These are phyloP conservation scores for Caenorhabditis sp. DNA, from an alignment of 2,888 invertebrate species.

Conservation along the genomic window DNA sequence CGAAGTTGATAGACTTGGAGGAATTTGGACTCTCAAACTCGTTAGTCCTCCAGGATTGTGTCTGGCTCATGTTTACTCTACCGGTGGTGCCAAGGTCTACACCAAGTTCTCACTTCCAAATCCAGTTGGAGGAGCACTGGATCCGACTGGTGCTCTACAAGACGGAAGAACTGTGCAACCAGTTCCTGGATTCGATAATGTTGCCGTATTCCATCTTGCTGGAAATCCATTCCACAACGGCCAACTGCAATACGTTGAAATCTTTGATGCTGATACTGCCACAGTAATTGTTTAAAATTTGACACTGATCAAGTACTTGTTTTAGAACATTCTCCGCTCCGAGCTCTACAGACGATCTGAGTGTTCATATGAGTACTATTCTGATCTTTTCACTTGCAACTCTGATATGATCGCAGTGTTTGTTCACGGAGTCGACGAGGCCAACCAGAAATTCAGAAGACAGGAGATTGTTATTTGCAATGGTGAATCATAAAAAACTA, in stretches of 20 bases:
- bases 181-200: constrained; percentile 55
- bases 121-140: constrained; percentile 42
- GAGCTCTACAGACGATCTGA: constrained; percentile 67
- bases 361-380: constrained; percentile 74
- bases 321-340: constrained; percentile 66
- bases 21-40: constrained; percentile 60
- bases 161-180: constrained; percentile 63
- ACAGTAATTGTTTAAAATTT: constrained; percentile 22
- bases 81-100: constrained; percentile 72
- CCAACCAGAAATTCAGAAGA: constrained; percentile 68
- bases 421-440: constrained; percentile 71
- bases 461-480: constrained; percentile 65
- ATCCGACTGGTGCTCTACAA: constrained; percentile 66
- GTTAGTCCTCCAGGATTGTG: constrained; percentile 63
- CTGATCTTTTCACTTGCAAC: constrained; percentile 74
- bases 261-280: constrained; percentile 62
- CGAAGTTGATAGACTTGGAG: constrained; percentile 55
- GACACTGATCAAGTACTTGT: background rate
- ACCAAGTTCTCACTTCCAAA: constrained; percentile 64
- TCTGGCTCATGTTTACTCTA: constrained; percentile 71
- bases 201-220: constrained; percentile 63
- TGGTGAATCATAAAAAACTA: constrained; percentile 14
- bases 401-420: constrained; percentile 66
- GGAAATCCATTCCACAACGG: constrained; percentile 56
- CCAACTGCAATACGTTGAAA: constrained; percentile 69